phyloP scores from a whole-genome alignment of 2,797 vertebrate genomes.

The Mallotus villosus region DNA sequence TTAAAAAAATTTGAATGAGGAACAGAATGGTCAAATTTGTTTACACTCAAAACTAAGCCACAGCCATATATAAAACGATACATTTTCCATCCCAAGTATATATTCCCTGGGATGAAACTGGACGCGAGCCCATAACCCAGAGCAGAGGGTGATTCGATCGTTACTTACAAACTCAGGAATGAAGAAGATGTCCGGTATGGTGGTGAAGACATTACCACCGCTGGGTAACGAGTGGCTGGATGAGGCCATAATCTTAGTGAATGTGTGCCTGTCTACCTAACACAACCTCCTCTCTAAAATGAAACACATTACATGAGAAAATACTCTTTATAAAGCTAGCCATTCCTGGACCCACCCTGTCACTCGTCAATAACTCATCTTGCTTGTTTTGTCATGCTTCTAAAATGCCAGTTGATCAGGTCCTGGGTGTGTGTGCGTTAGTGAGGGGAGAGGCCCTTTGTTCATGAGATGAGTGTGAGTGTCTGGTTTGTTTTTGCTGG shows the following conservation, averaged over 20 bases:
- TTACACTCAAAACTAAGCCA: no score
- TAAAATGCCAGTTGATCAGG: slow-evolving; percentile 47
- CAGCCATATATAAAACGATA: background rate
- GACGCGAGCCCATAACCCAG: background rate
- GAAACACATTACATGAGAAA: background rate
- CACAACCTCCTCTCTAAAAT: background rate
- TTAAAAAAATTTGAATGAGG: no score
- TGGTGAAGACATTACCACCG: slow-evolving; percentile 73
- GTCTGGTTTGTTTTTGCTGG: background rate
- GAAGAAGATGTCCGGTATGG: slow-evolving; percentile 80
- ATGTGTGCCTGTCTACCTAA: background rate
- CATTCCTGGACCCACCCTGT: slow-evolving; percentile 23
- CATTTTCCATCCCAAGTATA: background rate
- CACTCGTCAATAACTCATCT: background rate
- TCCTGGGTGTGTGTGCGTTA: background rate
- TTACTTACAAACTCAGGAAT: slow-evolving; percentile 84
- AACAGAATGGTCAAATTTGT: no score
- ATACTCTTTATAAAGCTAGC: slow-evolving; percentile 50
- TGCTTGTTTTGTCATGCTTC: slow-evolving; percentile 5
- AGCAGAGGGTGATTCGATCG: background rate
- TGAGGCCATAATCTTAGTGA: slow-evolving; percentile 68
- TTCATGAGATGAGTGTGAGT: background rate
- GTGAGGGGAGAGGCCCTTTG: background rate
- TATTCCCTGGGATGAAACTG: background rate
- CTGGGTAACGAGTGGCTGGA: slow-evolving; percentile 66